These are phyloP conservation scores for Rhodeus uyekii DNA, from an alignment of 2,797 vertebrate genomes.

Conservation along the genomic window DNA sequence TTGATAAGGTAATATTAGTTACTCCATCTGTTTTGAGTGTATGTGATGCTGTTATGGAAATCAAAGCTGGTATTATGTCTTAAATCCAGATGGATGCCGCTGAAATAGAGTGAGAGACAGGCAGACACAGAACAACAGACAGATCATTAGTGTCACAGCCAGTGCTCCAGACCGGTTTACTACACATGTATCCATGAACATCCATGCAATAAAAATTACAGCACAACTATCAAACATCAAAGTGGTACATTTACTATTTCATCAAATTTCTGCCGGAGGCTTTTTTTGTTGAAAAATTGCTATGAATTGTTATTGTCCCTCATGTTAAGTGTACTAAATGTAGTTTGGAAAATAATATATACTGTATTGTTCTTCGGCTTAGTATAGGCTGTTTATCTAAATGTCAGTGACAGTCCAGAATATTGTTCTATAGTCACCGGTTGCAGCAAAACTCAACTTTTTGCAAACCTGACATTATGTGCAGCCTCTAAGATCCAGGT, in stretches of 20 bases:
- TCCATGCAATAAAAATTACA: constrained; percentile 80
- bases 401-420: not conserved
- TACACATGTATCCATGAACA: constrained; percentile 70
- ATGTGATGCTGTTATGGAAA: not conserved
- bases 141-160: constrained; percentile 57
- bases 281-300: not conserved
- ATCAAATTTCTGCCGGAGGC: not conserved
- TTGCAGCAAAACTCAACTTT: not conserved
- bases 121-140: not conserved
- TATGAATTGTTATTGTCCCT: not conserved
- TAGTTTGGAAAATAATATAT: not conserved
- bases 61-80: constrained; percentile 20
- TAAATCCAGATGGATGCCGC: not conserved
- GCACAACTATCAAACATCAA: constrained; percentile 62
- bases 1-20: constrained; percentile 19
- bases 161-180: constrained; percentile 66
- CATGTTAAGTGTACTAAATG: not conserved
- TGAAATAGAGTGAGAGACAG: constrained; percentile 2
- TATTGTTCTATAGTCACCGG: not conserved
- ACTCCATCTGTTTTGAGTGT: constrained; percentile 18
- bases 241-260: constrained; percentile 33
- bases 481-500: not conserved
- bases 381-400: not conserved
- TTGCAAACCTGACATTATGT: not conserved
- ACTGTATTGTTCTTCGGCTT: not conserved